Conservation (phyloP, 2,797 vertebrate genomes). For the Melanogrammus aeglefinus region DNA sequence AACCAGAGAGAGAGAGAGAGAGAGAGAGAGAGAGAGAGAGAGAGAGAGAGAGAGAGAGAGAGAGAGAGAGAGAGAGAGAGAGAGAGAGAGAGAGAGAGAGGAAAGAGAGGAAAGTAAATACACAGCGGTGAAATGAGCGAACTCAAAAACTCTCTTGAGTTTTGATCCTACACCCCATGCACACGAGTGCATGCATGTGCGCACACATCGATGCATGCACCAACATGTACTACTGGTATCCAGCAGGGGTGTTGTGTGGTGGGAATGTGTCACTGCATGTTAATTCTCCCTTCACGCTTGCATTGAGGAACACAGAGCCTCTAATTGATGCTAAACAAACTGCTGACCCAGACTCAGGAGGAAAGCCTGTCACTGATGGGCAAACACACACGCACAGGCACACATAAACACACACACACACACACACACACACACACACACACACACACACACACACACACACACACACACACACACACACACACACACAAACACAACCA, state of each 20-base stretch:
- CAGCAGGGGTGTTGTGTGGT: constrained; percentile 73
- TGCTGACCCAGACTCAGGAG: constrained; percentile 77
- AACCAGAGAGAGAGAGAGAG: constrained; percentile 11
- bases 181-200: neutral
- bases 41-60: constrained; percentile 21
- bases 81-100: constrained; percentile 14
- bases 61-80: constrained; percentile 19
- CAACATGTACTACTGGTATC: constrained; percentile 44
- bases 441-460: constrained; percentile 37
- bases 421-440: no score
- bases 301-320: constrained; percentile 86
- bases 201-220: constrained; percentile 24
- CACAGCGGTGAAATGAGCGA: neutral
- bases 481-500: constrained; percentile 37
- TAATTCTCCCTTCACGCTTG: constrained; percentile 89
- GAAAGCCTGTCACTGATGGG: constrained; percentile 71
- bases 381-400: constrained; percentile 34
- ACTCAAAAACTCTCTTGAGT: constrained; percentile 36
- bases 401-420: neutral
- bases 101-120: constrained; percentile 18
- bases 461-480: constrained; percentile 44
- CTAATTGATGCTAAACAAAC: constrained; percentile 87
- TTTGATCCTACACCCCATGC: constrained; percentile 34
- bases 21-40: constrained; percentile 14
- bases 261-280: constrained; percentile 88